These are phyloP conservation scores for Peromyscus leucopus DNA, from an alignment of 2,113 vertebrate genomes.

Conservation along the genomic window DNA sequence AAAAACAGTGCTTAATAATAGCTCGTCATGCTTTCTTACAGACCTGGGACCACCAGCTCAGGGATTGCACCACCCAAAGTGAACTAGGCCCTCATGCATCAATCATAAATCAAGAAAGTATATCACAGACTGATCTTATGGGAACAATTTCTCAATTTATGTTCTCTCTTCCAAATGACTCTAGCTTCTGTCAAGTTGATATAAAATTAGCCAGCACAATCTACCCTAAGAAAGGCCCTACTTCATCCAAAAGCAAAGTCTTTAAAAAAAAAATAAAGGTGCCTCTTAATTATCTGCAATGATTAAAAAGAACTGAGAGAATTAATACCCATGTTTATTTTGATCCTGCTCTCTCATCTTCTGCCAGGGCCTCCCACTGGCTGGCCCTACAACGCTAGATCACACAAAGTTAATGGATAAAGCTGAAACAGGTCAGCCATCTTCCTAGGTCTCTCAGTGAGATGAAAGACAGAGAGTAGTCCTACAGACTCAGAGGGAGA, in stretches of 20 bases:
- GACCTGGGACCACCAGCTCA: not conserved
- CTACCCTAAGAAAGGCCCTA: slow-evolving; percentile 17
- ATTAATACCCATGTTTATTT: not conserved
- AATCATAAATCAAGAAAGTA: not conserved
- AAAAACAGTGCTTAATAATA: not conserved
- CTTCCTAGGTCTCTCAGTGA: slow-evolving; percentile 17
- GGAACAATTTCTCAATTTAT: not conserved
- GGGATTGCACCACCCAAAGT: not conserved
- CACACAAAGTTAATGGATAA: not conserved
- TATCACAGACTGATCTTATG: not conserved
- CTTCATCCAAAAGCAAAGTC: slow-evolving; percentile 11
- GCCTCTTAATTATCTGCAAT: slow-evolving; percentile 14
- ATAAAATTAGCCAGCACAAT: not conserved
- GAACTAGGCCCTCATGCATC: not conserved
- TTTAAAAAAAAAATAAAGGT: slow-evolving; percentile 4
- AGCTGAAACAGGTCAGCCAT: not conserved
- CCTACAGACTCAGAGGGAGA: slow-evolving; percentile 1
- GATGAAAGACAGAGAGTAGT: not conserved
- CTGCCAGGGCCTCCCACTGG: not conserved
- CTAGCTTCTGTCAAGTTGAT: not conserved
- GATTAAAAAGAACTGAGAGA: slow-evolving; percentile 11
- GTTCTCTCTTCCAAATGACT: not conserved
- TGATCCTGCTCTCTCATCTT: not conserved
- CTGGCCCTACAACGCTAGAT: not conserved
- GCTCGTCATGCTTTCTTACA: not conserved